A percentile compares a stretch with the other conserved stretches of the same genome.
phyloP scores from a whole-genome alignment of 2,113 vertebrate genomes.

The Hemiprocne comata region DNA sequence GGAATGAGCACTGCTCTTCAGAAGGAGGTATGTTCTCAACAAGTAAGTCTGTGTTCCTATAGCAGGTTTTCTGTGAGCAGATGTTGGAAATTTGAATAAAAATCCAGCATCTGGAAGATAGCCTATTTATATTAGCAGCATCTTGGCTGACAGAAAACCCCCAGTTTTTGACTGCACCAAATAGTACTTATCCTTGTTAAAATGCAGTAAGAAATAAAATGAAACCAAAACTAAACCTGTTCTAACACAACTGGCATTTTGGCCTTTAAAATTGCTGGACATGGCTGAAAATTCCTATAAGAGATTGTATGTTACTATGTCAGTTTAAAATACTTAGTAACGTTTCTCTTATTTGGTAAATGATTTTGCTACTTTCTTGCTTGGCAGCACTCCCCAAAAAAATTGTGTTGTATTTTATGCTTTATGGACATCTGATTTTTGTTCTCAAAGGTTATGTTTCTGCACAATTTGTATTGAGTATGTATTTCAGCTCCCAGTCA shows the following conservation, averaged over 20 bases:
- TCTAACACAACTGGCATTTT: neutral
- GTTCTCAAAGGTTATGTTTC: neutral
- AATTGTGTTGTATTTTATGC: neutral
- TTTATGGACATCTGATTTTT: neutral
- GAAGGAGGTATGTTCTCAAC: neutral
- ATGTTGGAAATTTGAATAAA: neutral
- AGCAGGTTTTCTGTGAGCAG: neutral
- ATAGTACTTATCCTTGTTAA: neutral
- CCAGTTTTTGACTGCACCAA: neutral
- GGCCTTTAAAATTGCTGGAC: neutral
- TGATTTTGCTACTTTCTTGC: neutral
- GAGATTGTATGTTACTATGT: neutral
- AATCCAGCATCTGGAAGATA: neutral
- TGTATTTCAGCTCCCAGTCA: neutral
- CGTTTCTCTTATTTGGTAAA: neutral
- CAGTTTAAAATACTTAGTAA: neutral
- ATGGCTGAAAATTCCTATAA: slow-evolving; percentile 4
- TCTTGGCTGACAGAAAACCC: neutral
- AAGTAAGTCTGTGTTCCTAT: neutral
- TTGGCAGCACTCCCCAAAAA: neutral
- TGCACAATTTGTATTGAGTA: neutral
- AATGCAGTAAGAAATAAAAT: neutral
- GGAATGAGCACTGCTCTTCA: neutral
- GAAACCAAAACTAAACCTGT: neutral
- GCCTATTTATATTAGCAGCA: neutral